Percentiles rank a stretch among this genome's conserved stretches.
phyloP scores from a whole-genome alignment of 2,888 invertebrate species.

The Tyria jacobaeae region DNA sequence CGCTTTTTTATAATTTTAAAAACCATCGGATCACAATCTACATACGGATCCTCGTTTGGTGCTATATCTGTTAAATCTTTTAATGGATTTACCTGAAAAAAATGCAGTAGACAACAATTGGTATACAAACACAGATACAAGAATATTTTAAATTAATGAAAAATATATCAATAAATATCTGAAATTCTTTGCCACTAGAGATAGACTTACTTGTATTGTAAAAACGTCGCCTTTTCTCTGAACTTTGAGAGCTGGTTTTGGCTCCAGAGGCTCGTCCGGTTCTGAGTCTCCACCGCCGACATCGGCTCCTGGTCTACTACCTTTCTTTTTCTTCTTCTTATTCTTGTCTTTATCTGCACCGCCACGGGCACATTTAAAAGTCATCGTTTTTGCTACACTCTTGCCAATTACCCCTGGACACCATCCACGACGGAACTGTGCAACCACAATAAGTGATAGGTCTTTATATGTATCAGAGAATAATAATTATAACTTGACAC shows the following conservation, averaged over 20 bases:
- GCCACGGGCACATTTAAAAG: conserved; percentile 73
- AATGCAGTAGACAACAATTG: neutral
- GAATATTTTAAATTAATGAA: too few relatives aligned
- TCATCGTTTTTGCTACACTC: conserved; percentile 79
- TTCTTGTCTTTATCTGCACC: conserved; percentile 74
- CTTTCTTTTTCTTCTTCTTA: conserved; percentile 74
- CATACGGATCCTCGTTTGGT: conserved; percentile 89
- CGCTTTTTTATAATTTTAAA: conserved; percentile 89
- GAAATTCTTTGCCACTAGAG: neutral
- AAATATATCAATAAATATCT: too few relatives aligned
- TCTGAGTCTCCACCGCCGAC: conserved; percentile 76
- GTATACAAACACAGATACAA: neutral
- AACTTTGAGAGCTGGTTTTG: conserved; percentile 88
- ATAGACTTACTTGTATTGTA: conserved; percentile 83
- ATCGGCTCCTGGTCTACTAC: conserved; percentile 56
- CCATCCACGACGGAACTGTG: conserved; percentile 84
- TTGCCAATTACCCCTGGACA: conserved; percentile 85
- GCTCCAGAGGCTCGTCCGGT: conserved; percentile 80
- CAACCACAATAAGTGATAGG: neutral
- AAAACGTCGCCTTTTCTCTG: conserved; percentile 89
- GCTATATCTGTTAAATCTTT: conserved; percentile 87
- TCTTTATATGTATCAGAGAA: neutral
- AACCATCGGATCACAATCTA: conserved; percentile 89
- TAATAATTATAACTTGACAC: too few relatives aligned
- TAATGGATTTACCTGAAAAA: conserved; percentile 86